Conservation (phyloP, 2,888 invertebrate genomes). For the Steinernema hermaphroditum region DNA sequence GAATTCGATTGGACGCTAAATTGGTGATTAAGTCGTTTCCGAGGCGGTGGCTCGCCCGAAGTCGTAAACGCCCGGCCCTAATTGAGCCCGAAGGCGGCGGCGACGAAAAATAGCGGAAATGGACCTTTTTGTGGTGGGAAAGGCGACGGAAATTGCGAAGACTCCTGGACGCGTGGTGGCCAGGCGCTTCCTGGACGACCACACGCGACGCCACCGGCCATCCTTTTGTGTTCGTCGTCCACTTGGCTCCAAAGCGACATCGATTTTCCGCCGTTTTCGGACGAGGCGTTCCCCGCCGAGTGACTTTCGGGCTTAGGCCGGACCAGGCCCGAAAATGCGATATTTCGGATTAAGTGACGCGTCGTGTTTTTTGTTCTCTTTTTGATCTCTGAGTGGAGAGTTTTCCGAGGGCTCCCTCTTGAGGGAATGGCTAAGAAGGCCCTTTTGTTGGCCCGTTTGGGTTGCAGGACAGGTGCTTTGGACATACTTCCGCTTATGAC, state of each 20-base stretch:
- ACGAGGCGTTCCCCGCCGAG: background rate
- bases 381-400: too few relatives aligned
- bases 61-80: conserved; percentile 6
- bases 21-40: conserved; percentile 17
- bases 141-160: too few relatives aligned
- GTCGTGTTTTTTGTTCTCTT: too few relatives aligned
- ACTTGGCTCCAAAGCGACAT: conserved; percentile 3
- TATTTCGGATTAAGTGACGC: too few relatives aligned
- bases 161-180: too few relatives aligned
- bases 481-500: too few relatives aligned
- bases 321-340: too few relatives aligned
- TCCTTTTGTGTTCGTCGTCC: background rate
- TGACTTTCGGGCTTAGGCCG: background rate
- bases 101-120: conserved; percentile 4
- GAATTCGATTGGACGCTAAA: conserved; percentile 10
- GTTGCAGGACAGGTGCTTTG: too few relatives aligned
- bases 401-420: too few relatives aligned
- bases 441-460: too few relatives aligned
- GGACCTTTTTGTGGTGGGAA: background rate
- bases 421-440: too few relatives aligned
- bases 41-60: background rate
- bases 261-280: conserved; percentile 5
- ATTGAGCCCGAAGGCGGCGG: background rate
- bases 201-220: background rate
- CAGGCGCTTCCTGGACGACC: conserved; percentile 7